Evolutionary conservation across 2,888 invertebrate species (phyloP).

Genomic region (Andrena camellia): DNA sequence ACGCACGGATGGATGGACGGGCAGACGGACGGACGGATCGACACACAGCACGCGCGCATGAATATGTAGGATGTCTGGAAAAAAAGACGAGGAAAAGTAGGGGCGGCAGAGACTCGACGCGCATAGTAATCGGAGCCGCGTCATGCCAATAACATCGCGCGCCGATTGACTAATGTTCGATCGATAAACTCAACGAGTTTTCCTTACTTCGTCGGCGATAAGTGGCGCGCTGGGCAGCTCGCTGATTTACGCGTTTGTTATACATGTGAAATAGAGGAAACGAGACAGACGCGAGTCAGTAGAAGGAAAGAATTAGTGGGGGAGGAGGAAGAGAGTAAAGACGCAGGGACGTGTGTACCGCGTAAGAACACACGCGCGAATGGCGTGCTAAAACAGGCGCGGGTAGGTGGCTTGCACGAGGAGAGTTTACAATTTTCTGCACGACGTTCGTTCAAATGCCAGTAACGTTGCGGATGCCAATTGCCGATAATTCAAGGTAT

Average conservation of each 20-base stretch:
- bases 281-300: background rate
- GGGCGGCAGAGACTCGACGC: constrained; percentile 69
- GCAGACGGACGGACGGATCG: constrained; percentile 71
- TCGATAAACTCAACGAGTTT: constrained; percentile 74
- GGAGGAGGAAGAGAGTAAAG: background rate
- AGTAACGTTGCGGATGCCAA: constrained; percentile 79
- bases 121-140: constrained; percentile 82
- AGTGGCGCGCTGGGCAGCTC: constrained; percentile 7
- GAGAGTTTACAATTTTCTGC: constrained; percentile 73
- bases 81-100: constrained; percentile 73
- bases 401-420: constrained; percentile 60
- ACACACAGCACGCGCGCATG: constrained; percentile 81
- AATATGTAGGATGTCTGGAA: constrained; percentile 83
- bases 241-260: constrained; percentile 56
- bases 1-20: constrained; percentile 35
- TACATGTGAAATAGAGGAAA: background rate
- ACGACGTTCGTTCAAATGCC: constrained; percentile 72
- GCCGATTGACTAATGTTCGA: constrained; percentile 79
- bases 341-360: constrained; percentile 54
- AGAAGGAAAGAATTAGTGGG: background rate
- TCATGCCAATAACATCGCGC: constrained; percentile 82
- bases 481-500: constrained; percentile 80
- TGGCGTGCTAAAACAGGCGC: constrained; percentile 57
- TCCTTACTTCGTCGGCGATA: constrained; percentile 48
- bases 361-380: constrained; percentile 60